Evolutionary conservation across 2,888 invertebrate genomes (phyloP).

Genomic region (Tenthredo livida): DNA sequence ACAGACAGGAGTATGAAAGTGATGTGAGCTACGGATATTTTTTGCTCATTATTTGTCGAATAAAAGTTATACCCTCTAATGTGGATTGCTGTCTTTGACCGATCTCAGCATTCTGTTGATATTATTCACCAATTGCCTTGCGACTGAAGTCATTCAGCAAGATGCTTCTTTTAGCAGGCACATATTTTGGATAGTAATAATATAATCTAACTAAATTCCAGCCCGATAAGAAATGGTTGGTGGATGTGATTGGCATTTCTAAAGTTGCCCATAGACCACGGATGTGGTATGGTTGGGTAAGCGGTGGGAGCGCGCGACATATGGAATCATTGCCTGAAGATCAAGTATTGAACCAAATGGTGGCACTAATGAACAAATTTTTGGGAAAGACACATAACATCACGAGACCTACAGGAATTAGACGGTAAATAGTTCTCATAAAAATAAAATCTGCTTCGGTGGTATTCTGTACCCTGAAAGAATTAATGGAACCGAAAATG

Average conservation of each 20-base stretch:
- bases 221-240: constrained; percentile 81
- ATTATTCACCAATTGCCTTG: neutral
- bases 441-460: neutral
- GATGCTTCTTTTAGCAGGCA: neutral
- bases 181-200: neutral
- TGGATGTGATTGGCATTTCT: constrained; percentile 83
- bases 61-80: too few relatives aligned
- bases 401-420: constrained; percentile 78
- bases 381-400: constrained; percentile 79
- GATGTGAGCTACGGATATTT: neutral
- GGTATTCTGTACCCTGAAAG: too few relatives aligned
- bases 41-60: neutral
- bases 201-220: constrained; percentile 35
- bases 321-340: constrained; percentile 82
- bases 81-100: too few relatives aligned
- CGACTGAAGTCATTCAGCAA: neutral
- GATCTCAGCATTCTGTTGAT: neutral
- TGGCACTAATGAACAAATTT: constrained; percentile 79
- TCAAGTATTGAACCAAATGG: constrained; percentile 78
- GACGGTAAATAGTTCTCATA: constrained; percentile 76
- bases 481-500: neutral
- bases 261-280: constrained; percentile 82
- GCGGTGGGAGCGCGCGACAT: constrained; percentile 81
- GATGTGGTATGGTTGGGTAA: constrained; percentile 84
- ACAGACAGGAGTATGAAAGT: constrained; percentile 67